A percentile compares a stretch with the other conserved stretches of the same genome.
phyloP scores from a whole-genome alignment of 2,797 vertebrate genomes.

The Cephalopachus bancanus region DNA sequence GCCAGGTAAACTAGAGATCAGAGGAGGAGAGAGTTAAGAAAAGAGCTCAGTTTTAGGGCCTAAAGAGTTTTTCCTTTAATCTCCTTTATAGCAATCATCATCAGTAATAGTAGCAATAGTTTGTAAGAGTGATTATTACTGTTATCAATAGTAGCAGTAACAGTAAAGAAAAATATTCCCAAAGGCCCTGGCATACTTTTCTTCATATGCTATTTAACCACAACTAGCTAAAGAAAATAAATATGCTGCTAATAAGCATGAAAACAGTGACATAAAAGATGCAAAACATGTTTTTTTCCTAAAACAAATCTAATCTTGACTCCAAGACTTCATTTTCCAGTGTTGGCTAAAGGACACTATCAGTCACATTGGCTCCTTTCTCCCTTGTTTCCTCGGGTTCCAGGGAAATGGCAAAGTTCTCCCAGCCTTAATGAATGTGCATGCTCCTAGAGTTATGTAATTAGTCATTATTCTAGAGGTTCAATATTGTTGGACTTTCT shows the following conservation, averaged over 20 bases:
- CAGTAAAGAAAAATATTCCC: background rate
- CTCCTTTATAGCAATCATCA: constrained; percentile 34
- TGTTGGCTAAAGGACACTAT: background rate
- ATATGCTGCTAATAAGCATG: background rate
- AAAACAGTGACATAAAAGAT: background rate
- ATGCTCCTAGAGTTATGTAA: background rate
- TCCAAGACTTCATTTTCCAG: background rate
- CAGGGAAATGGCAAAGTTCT: background rate
- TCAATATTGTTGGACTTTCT: background rate
- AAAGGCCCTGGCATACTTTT: background rate
- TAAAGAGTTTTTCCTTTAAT: background rate
- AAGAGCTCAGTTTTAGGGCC: background rate
- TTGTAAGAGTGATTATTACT: background rate
- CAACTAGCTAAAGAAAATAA: constrained; percentile 34
- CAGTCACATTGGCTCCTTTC: background rate
- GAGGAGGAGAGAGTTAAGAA: background rate
- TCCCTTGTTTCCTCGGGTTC: background rate
- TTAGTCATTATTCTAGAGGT: background rate
- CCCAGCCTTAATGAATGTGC: background rate
- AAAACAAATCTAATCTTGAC: constrained; percentile 24
- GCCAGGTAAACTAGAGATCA: background rate
- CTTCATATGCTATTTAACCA: background rate
- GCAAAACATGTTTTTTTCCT: background rate
- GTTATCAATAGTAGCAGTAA: background rate
- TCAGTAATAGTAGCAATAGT: background rate